phyloP scores from a whole-genome alignment of 2,888 invertebrate genomes.

The Aphodius granarius region DNA sequence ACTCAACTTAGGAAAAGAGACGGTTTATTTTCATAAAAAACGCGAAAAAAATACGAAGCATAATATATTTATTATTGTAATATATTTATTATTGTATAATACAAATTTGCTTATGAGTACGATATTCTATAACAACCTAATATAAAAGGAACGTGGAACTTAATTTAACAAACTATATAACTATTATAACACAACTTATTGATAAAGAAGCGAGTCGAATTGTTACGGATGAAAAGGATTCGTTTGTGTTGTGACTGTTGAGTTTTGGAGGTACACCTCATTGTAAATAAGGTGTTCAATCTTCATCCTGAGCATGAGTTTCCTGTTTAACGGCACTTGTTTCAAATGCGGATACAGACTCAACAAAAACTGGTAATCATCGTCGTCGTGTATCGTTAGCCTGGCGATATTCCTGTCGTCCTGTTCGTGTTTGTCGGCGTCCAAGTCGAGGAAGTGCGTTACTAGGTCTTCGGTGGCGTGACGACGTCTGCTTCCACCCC shows the following conservation, averaged over 20 bases:
- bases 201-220: not conserved
- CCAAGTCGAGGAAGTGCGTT: slow-evolving; percentile 25
- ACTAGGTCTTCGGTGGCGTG: slow-evolving; percentile 27
- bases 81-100: not conserved
- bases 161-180: slow-evolving; percentile 1
- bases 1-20: not conserved
- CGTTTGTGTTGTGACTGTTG: slow-evolving; percentile 15
- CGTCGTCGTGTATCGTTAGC: slow-evolving; percentile 29
- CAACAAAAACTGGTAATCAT: slow-evolving; percentile 38
- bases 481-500: slow-evolving; percentile 20
- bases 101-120: not conserved
- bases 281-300: slow-evolving; percentile 38
- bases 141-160: not conserved
- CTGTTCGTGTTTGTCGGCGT: slow-evolving; percentile 23
- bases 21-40: not conserved
- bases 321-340: slow-evolving; percentile 34
- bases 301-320: slow-evolving; percentile 36
- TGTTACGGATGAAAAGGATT: slow-evolving; percentile 11
- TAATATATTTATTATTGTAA: not conserved
- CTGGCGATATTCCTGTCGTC: slow-evolving; percentile 16
- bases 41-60: not conserved
- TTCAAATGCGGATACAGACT: slow-evolving; percentile 37
- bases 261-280: slow-evolving; percentile 30
- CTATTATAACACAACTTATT: not conserved
- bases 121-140: not conserved